Evolutionary conservation across 92 coral and sea anemone genomes (phyloP).

Genomic region (Porites divaricata): DNA sequence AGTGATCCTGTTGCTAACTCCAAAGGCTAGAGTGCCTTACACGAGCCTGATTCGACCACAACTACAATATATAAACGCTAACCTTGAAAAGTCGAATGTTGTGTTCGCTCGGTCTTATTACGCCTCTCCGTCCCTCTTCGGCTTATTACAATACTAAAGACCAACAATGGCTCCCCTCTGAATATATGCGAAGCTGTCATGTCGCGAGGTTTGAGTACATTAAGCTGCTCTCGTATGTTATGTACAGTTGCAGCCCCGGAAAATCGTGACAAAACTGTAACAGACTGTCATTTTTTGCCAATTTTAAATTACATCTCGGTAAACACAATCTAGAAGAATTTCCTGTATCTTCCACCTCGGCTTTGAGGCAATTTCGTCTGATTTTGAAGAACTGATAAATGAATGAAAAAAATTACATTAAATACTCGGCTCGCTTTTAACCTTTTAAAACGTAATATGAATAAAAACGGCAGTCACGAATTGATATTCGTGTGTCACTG

Average conservation of each 20-base stretch:
- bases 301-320: slow-evolving; percentile 21
- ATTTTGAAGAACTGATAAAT: neutral
- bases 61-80: neutral
- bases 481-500: neutral
- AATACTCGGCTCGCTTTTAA: neutral
- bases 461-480: slow-evolving; percentile 3
- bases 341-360: slow-evolving; percentile 21
- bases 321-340: slow-evolving; percentile 9
- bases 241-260: slow-evolving; percentile 8
- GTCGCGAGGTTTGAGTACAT: neutral
- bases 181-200: neutral
- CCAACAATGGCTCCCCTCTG: neutral
- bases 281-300: slow-evolving; percentile 14
- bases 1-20: neutral
- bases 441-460: neutral
- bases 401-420: neutral
- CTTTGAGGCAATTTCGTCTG: neutral
- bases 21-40: neutral
- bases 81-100: slow-evolving; percentile 16
- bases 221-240: neutral
- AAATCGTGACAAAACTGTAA: neutral
- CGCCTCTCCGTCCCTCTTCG: neutral
- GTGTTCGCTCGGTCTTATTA: neutral
- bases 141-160: neutral
- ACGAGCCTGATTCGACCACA: neutral